Percentiles rank a stretch among this genome's conserved stretches.
Evolutionary conservation across 2,888 invertebrate species (phyloP).

Genomic region (Physocephala rufipes): DNA sequence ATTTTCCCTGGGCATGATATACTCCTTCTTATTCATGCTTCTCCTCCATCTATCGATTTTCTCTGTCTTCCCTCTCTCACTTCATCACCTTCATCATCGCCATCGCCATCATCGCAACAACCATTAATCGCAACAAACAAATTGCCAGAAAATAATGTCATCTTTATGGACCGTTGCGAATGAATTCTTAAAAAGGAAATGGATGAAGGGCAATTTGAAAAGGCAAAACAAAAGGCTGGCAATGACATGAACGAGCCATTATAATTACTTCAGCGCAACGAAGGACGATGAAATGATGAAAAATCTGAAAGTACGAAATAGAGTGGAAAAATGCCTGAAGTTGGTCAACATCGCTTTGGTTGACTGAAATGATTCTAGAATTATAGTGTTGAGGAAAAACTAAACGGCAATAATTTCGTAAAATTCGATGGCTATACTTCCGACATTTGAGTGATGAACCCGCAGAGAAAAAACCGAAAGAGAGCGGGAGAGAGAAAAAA

Average conservation of each 20-base stretch:
- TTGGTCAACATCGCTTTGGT: not conserved
- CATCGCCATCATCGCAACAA: not conserved
- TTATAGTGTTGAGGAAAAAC: not conserved
- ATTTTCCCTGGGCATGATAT: too few relatives aligned
- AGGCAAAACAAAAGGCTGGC: constrained; percentile 25
- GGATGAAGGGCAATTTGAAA: not conserved
- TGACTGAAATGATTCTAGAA: not conserved
- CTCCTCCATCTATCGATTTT: constrained; percentile 35
- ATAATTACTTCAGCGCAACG: too few relatives aligned
- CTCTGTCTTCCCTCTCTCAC: not conserved
- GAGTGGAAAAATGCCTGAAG: not conserved
- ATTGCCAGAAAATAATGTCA: constrained; percentile 27
- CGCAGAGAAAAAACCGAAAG: too few relatives aligned
- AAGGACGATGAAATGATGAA: constrained; percentile 25
- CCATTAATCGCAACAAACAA: constrained; percentile 29
- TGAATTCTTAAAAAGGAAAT: not conserved
- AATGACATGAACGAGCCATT: constrained; percentile 8
- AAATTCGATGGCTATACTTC: constrained; percentile 33
- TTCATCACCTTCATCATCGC: too few relatives aligned
- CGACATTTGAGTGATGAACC: constrained; percentile 21
- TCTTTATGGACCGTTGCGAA: not conserved
- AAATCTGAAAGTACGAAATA: constrained; percentile 28
- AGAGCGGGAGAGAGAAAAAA: too few relatives aligned
- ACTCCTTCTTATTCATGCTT: not conserved
- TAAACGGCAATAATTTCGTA: constrained; percentile 32